Base-by-base conservation (phyloP, 2,888 invertebrate genomes). In the Choristoneura rosaceana region DNA sequence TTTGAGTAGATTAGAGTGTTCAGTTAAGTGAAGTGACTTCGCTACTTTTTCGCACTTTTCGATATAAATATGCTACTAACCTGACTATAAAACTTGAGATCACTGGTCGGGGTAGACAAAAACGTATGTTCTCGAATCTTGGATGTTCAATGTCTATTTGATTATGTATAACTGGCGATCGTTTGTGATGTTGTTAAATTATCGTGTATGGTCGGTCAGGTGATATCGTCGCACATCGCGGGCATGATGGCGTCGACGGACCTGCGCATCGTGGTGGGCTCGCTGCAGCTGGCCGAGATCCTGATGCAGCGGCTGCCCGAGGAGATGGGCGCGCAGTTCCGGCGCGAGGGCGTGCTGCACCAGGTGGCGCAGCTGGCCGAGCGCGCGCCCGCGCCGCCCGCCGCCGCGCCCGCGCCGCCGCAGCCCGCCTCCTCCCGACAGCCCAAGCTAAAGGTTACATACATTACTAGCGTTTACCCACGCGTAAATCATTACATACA, bases 201-300 rank as follows among this genome's bases (percentile, higher is more conserved):
- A 5, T 3, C 60, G 10, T 43, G 4, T 9, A 25, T 43, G 12
- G 25, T 34, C n/a, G 33, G 2, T 3, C 52, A 94, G 94, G 96
- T 98, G 77, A 98, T 99, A 71, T 98, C 98, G 75, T 99, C 99
- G 81, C 99, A 99, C 90, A 98, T 99, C 85, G 99, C 99, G 43
- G 99, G 99, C 73, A 99, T 99, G 99, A 96, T 99, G 96, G 99
- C 99, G 0, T 99, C 99, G 4, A 98, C 97, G 87, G 99, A 99
- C 94, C 95, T 99, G 76, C 96, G 99, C 84, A 99, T 99, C 84
- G 98, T 99, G 59, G 99, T 99, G 64, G 99, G 99, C 69, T 99
- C 99, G 58, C 94, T 99, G 67, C 99, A 99, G 93, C 97, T 99
- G 96, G 98, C 99, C 5, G 98, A 98, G 90, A 98, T 99, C 80